Conservation (phyloP, 2,888 invertebrate genomes). For the Mesochorus sp. region DNA sequence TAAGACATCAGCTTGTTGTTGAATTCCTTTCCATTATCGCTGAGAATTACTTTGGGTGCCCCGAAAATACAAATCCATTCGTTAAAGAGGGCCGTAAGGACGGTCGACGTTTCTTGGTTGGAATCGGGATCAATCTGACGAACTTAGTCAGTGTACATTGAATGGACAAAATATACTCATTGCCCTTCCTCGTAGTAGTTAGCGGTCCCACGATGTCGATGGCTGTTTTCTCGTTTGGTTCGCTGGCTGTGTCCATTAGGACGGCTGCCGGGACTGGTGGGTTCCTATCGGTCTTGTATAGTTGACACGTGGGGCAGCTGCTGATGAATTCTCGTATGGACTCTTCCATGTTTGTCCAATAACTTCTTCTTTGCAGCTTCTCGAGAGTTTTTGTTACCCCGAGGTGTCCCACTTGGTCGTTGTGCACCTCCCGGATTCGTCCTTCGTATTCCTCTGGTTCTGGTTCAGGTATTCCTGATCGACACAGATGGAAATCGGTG, state of each 20-base stretch:
- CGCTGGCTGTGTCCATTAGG: neutral
- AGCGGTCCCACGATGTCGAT: conserved; percentile 45
- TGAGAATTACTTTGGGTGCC: neutral
- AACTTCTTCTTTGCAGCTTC: neutral
- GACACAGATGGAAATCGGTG: neutral
- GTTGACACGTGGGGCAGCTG: neutral
- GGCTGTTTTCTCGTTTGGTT: conserved; percentile 11
- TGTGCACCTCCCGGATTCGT: no score
- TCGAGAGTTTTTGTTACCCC: neutral
- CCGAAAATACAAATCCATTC: conserved; percentile 16
- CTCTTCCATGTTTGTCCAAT: conserved; percentile 4
- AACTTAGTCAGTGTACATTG: no score
- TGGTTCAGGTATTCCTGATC: no score
- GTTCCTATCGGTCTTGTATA: no score
- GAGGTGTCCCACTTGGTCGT: no score
- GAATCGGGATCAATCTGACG: conserved; percentile 61
- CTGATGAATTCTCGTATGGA: neutral
- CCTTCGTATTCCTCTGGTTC: no score
- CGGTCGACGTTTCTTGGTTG: conserved; percentile 62
- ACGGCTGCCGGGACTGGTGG: neutral
- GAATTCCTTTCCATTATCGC: neutral
- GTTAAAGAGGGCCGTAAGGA: neutral
- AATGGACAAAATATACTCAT: conserved; percentile 62
- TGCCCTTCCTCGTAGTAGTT: conserved; percentile 35
- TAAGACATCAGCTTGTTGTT: conserved; percentile 3